These are phyloP conservation scores for Geotrupes spiniger DNA, from an alignment of 2,888 invertebrate genomes.

Conservation along the genomic window DNA sequence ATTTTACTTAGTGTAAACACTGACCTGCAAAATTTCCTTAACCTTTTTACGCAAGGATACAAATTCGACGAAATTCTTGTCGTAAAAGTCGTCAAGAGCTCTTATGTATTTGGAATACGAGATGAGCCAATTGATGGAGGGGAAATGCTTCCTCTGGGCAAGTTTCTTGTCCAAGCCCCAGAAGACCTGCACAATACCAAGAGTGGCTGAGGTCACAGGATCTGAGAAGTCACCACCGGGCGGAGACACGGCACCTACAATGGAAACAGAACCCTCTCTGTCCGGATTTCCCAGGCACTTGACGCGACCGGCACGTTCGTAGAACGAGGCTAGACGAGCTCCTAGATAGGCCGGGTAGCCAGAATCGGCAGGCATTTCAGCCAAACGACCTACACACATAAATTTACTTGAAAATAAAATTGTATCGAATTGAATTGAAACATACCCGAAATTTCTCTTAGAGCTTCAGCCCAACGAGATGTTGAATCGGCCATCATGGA, in stretches of 20 bases:
- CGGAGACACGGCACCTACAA: slow-evolving; percentile 99
- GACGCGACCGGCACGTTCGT: slow-evolving; percentile 97
- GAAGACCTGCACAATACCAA: slow-evolving; percentile 95
- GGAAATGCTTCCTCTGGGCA: slow-evolving; percentile 99
- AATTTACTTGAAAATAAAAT: slow-evolving; percentile 9
- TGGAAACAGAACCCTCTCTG: slow-evolving; percentile 97
- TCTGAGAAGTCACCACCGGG: slow-evolving; percentile 99
- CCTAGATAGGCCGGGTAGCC: slow-evolving; percentile 99
- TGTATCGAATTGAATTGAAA: slow-evolving; percentile 1
- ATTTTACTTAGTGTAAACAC: too few relatives aligned
- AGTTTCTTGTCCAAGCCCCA: slow-evolving; percentile 99
- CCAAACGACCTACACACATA: slow-evolving; percentile 68
- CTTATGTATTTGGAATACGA: slow-evolving; percentile 96
- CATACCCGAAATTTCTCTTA: slow-evolving; percentile 94
- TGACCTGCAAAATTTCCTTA: slow-evolving; percentile 54
- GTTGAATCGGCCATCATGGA: slow-evolving; percentile 99
- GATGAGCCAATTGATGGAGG: slow-evolving; percentile 99
- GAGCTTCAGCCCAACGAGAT: slow-evolving; percentile 99
- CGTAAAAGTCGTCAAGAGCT: slow-evolving; percentile 98
- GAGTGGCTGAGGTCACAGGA: slow-evolving; percentile 98
- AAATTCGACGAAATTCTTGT: slow-evolving; percentile 97
- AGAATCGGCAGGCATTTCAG: slow-evolving; percentile 99
- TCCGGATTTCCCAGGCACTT: slow-evolving; percentile 97
- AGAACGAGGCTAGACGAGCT: slow-evolving; percentile 97
- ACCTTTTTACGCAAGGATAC: slow-evolving; percentile 95